Conservation (phyloP, 2,888 invertebrate species). For the Drosophila anceps region DNA sequence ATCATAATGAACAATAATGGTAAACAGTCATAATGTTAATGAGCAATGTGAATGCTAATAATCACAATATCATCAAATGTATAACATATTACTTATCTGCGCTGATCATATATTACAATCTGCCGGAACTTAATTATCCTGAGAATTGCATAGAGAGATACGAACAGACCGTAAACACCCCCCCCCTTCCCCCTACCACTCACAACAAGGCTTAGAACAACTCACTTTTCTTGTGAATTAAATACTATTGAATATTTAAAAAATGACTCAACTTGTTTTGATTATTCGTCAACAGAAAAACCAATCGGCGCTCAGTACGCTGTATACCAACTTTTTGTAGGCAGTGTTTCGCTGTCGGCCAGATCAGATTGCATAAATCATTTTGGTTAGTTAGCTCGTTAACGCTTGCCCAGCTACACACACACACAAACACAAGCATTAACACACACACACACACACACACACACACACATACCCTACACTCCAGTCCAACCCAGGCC, state of each 20-base stretch:
- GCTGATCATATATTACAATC: too few relatives aligned
- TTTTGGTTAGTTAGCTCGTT: conserved; percentile 30
- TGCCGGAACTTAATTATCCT: not conserved
- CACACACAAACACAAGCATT: not conserved
- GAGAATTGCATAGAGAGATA: not conserved
- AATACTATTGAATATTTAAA: not conserved
- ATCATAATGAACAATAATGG: not conserved
- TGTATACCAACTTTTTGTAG: conserved; percentile 13
- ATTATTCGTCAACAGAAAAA: not conserved
- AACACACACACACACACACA: not conserved
- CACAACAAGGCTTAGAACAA: too few relatives aligned
- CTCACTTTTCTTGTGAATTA: not conserved
- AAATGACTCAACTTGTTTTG: not conserved
- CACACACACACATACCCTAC: not conserved
- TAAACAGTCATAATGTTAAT: not conserved
- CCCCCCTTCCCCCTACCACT: too few relatives aligned
- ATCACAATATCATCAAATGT: too few relatives aligned
- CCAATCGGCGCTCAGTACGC: not conserved
- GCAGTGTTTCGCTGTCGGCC: conserved; percentile 23
- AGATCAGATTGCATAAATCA: conserved; percentile 18
- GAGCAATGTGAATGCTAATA: too few relatives aligned
- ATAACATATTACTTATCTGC: too few relatives aligned
- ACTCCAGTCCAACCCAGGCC: not conserved
- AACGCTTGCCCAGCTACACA: conserved; percentile 19
- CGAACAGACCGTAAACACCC: too few relatives aligned